These are phyloP conservation scores for Hyperoplus lanceolatus DNA, from an alignment of 2,797 vertebrate genomes.

Conservation along the genomic window DNA sequence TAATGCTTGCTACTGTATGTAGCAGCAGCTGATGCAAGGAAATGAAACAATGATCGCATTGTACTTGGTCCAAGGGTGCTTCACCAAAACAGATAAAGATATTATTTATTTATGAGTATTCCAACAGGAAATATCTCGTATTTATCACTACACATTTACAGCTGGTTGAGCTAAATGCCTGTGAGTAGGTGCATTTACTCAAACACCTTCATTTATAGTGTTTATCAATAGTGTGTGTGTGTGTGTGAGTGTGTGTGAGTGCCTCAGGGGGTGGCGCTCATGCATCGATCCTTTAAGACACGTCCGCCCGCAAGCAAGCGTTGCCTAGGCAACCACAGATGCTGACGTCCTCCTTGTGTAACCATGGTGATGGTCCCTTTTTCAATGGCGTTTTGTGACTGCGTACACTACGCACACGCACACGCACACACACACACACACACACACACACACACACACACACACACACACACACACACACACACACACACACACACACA, in stretches of 20 bases:
- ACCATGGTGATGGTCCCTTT: slow-evolving; percentile 66
- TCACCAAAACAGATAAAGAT: not conserved
- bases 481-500: slow-evolving; percentile 1
- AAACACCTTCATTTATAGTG: not conserved
- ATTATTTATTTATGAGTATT: not conserved
- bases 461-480: slow-evolving; percentile 1
- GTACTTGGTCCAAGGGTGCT: not conserved
- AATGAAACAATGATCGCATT: not conserved
- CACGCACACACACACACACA: slow-evolving; percentile 6
- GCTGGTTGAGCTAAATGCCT: too few relatives aligned
- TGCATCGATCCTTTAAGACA: slow-evolving; percentile 45
- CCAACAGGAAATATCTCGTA: not conserved
- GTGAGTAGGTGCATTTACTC: too few relatives aligned
- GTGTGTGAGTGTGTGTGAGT: not conserved
- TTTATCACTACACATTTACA: not conserved
- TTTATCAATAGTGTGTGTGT: not conserved
- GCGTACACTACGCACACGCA: slow-evolving; percentile 11
- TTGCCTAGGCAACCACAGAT: slow-evolving; percentile 61
- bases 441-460: slow-evolving; percentile 10
- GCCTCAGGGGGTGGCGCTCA: not conserved
- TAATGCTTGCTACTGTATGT: not conserved
- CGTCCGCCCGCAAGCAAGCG: slow-evolving; percentile 19
- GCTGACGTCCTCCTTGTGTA: slow-evolving; percentile 59
- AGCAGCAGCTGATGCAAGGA: not conserved
- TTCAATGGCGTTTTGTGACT: slow-evolving; percentile 66